Percentiles rank a stretch among this genome's conserved stretches.
phyloP scores from a whole-genome alignment of 2,113 vertebrate species.

The Malurus elegans region DNA sequence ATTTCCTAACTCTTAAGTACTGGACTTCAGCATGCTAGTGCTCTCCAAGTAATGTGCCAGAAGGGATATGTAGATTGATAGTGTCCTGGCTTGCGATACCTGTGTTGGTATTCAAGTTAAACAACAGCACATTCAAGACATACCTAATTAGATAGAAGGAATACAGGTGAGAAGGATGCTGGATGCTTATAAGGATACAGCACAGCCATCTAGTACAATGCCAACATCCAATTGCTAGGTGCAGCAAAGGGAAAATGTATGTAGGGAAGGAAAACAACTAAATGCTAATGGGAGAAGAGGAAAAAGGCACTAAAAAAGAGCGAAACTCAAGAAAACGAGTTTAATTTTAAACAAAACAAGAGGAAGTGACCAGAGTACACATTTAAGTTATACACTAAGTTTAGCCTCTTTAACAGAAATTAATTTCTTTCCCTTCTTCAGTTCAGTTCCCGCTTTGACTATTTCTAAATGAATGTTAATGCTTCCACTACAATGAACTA shows the following conservation, averaged over 20 bases:
- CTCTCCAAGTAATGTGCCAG: not conserved
- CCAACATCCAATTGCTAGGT: not conserved
- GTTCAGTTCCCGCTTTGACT: not conserved
- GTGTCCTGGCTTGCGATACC: not conserved
- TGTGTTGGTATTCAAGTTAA: not conserved
- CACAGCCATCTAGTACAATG: not conserved
- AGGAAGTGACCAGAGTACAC: not conserved
- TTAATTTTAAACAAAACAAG: not conserved
- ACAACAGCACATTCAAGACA: not conserved
- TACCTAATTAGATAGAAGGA: not conserved
- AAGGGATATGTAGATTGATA: not conserved
- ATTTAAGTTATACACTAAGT: not conserved
- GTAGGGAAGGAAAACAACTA: not conserved
- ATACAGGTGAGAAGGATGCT: not conserved
- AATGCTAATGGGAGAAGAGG: not conserved
- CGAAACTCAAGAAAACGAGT: not conserved
- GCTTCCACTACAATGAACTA: not conserved
- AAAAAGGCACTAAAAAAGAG: not conserved
- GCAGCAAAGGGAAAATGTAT: not conserved
- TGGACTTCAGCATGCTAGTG: not conserved
- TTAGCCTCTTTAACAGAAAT: not conserved
- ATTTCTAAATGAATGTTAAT: not conserved
- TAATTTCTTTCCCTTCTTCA: not conserved
- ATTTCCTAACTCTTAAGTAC: not conserved
- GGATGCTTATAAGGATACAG: fast-evolving